These are phyloP conservation scores for Galerucella calmariensis DNA, from an alignment of 2,888 invertebrate species.

Conservation along the genomic window DNA sequence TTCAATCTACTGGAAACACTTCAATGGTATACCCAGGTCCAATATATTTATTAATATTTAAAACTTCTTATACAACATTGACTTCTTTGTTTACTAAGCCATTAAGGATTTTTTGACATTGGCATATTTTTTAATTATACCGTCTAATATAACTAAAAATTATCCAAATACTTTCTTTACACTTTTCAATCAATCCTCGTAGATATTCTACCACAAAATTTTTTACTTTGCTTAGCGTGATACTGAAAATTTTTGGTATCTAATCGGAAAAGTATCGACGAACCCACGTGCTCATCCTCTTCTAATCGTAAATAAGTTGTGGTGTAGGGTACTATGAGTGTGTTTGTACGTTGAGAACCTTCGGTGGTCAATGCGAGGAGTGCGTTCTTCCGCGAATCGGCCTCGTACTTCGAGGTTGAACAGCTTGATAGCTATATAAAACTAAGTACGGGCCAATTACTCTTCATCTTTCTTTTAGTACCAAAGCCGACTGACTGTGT, in stretches of 20 bases:
- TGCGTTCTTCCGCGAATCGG: constrained; percentile 61
- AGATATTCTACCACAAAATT: not conserved
- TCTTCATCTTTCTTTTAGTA: constrained; percentile 47
- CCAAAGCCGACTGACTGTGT: constrained; percentile 35
- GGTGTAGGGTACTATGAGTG: constrained; percentile 47
- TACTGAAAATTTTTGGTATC: not conserved
- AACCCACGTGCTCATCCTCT: constrained; percentile 31
- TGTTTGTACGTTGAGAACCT: constrained; percentile 57
- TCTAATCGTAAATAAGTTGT: constrained; percentile 5
- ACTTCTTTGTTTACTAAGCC: constrained; percentile 50
- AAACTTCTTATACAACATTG: constrained; percentile 47
- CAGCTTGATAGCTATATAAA: constrained; percentile 56
- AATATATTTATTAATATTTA: constrained; percentile 19
- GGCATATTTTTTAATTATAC: constrained; percentile 47
- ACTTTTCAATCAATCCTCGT: not conserved
- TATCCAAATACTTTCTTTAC: too few relatives aligned
- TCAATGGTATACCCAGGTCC: constrained; percentile 28
- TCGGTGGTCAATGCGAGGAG: constrained; percentile 60
- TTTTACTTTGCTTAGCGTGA: not conserved
- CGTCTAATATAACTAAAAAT: constrained; percentile 23
- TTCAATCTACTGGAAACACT: constrained; percentile 38
- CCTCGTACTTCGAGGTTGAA: constrained; percentile 62
- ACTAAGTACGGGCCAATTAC: constrained; percentile 49
- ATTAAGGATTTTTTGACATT: constrained; percentile 48
- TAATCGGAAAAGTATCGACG: not conserved